Conservation (phyloP, 2,888 invertebrate genomes). For the Drosophila paramelanica region DNA sequence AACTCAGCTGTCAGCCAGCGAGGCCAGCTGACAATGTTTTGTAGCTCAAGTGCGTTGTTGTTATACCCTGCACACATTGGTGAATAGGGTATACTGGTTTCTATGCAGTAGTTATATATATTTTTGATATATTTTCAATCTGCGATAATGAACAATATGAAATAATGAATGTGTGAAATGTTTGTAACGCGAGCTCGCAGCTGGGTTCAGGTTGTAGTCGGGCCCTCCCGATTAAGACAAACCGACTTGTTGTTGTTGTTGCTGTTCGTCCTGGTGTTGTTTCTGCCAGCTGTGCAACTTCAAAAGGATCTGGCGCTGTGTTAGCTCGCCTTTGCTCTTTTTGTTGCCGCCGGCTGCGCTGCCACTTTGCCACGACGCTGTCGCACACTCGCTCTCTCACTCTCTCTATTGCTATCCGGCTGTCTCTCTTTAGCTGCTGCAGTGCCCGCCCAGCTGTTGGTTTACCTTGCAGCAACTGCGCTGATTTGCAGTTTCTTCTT, state of each 20-base stretch:
- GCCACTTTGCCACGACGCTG: slow-evolving; percentile 42
- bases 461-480: slow-evolving; percentile 72
- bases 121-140: too few species aligned
- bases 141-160: too few species aligned
- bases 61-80: too few species aligned
- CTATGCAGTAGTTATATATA: too few species aligned
- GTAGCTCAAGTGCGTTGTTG: slow-evolving; percentile 12
- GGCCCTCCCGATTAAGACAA: too few species aligned
- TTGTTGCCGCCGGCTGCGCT: slow-evolving; percentile 32
- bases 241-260: background rate
- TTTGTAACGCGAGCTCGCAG: too few species aligned
- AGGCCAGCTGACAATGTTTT: slow-evolving; percentile 23
- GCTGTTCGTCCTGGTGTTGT: slow-evolving; percentile 7
- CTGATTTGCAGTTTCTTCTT: slow-evolving; percentile 71
- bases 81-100: too few species aligned
- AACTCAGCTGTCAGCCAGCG: slow-evolving; percentile 29
- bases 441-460: slow-evolving; percentile 45
- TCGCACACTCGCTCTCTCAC: slow-evolving; percentile 5
- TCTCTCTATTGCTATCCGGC: background rate
- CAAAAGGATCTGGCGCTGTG: slow-evolving; percentile 69
- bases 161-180: too few species aligned
- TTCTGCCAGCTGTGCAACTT: slow-evolving; percentile 48
- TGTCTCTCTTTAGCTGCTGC: slow-evolving; percentile 1
- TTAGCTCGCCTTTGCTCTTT: slow-evolving; percentile 58
- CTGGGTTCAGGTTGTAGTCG: too few species aligned